Evolutionary conservation across 2,797 vertebrate species (phyloP).

Genomic region (Pygocentrus nattereri): DNA sequence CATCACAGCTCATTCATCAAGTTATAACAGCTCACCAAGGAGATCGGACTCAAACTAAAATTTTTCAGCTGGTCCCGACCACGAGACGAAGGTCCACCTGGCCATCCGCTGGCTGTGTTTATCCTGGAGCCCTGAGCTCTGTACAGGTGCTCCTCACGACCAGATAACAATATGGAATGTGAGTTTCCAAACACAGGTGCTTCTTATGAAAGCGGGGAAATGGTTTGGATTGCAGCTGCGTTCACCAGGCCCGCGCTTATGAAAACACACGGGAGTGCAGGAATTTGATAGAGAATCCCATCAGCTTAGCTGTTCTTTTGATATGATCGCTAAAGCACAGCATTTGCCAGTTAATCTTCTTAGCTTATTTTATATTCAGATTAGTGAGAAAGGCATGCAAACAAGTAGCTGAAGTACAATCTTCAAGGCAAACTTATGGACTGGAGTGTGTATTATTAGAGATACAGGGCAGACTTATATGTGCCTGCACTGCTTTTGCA

Average conservation of each 20-base stretch:
- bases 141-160: conserved; percentile 74
- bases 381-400: conserved; percentile 23
- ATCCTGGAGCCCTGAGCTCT: conserved; percentile 74
- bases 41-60: conserved; percentile 19
- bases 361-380: conserved; percentile 28
- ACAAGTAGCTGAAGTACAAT: conserved; percentile 27
- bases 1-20: conserved; percentile 29
- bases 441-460: conserved; percentile 14
- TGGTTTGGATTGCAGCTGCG: conserved; percentile 75
- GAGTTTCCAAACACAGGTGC: conserved; percentile 83
- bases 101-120: conserved; percentile 68
- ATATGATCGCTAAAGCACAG: conserved; percentile 67
- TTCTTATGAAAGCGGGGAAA: conserved; percentile 78
- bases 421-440: background rate
- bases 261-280: conserved; percentile 48
- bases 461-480: conserved; percentile 21
- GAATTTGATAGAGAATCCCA: conserved; percentile 70
- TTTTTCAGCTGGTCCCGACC: conserved; percentile 42
- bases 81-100: conserved; percentile 63
- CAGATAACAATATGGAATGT: conserved; percentile 80
- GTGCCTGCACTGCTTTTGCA: background rate
- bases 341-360: conserved; percentile 63
- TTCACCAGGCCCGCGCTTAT: conserved; percentile 70
- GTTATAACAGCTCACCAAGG: conserved; percentile 35
- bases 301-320: conserved; percentile 68